A percentile compares a stretch with the other conserved stretches of the same genome.
phyloP scores from a whole-genome alignment of 1,140 invertebrate genomes.

The Acromyrmex heyeri region DNA sequence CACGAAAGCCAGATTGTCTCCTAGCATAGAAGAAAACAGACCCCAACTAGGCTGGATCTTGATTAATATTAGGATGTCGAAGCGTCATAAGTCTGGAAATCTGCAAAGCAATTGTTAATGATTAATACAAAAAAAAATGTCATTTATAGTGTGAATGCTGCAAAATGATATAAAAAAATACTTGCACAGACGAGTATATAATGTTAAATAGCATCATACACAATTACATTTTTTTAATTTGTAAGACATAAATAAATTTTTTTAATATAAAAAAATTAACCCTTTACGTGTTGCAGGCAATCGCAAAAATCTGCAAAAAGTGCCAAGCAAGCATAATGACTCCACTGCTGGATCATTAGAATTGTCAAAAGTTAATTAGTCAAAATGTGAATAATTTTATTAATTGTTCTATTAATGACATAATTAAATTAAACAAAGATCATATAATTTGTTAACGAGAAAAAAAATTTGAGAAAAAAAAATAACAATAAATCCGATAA shows the following conservation, averaged over 20 bases:
- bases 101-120: conserved; percentile 81
- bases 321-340: not conserved
- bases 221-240: conserved; percentile 3
- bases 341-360: not conserved
- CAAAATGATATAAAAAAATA: conserved; percentile 39
- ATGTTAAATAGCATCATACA: conserved; percentile 18
- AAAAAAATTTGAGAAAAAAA: not conserved
- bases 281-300: not conserved
- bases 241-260: not conserved
- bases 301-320: not conserved
- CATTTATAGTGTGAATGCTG: not conserved
- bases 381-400: not conserved
- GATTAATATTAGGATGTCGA: conserved; percentile 89
- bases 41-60: conserved; percentile 87
- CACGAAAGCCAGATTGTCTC: conserved; percentile 85
- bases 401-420: conserved; percentile 30
- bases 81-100: conserved; percentile 91
- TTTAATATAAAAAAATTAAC: not conserved
- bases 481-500: conserved; percentile 8
- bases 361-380: conserved; percentile 1
- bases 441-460: conserved; percentile 29
- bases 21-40: conserved; percentile 83
- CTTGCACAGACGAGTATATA: not conserved
- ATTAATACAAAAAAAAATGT: conserved; percentile 58
- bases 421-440: conserved; percentile 35